A percentile compares a stretch with the other conserved stretches of the same genome.
These are phyloP conservation scores for Lithobius niger DNA, from an alignment of 1,140 invertebrate species.

Conservation along the genomic window DNA sequence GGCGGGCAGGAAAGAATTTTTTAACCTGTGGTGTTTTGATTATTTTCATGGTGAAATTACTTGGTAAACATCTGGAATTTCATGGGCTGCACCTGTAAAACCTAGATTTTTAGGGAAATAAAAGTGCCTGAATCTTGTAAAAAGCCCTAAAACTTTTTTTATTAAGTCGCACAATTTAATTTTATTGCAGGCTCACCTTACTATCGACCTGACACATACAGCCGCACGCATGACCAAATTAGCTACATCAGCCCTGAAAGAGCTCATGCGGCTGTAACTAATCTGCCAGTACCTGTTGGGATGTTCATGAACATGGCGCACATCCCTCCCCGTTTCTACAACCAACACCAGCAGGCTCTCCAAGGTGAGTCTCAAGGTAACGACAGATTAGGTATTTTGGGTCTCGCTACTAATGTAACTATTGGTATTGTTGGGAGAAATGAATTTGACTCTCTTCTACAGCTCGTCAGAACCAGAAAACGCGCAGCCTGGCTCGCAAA, in stretches of 20 bases:
- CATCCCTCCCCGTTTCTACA: conserved; percentile 71
- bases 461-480: conserved; percentile 19
- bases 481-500: conserved; percentile 14
- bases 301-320: conserved; percentile 91
- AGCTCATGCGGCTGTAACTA: conserved; percentile 57
- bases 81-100: too few relatives aligned
- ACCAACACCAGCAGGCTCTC: conserved; percentile 59
- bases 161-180: background rate
- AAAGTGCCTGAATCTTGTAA: background rate
- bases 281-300: conserved; percentile 77
- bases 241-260: conserved; percentile 81
- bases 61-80: too few relatives aligned
- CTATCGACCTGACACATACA: conserved; percentile 20
- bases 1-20: too few relatives aligned
- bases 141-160: background rate
- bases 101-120: too few relatives aligned
- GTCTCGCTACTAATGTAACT: background rate
- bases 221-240: conserved; percentile 71
- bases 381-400: too few relatives aligned
- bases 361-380: conserved; percentile 19
- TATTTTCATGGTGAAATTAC: too few relatives aligned
- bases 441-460: background rate
- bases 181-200: conserved; percentile 16
- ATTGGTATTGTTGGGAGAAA: background rate
- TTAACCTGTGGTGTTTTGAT: too few relatives aligned